These are phyloP conservation scores for Nematopogon swammerdamellus DNA, from an alignment of 2,888 invertebrate species.

Conservation along the genomic window DNA sequence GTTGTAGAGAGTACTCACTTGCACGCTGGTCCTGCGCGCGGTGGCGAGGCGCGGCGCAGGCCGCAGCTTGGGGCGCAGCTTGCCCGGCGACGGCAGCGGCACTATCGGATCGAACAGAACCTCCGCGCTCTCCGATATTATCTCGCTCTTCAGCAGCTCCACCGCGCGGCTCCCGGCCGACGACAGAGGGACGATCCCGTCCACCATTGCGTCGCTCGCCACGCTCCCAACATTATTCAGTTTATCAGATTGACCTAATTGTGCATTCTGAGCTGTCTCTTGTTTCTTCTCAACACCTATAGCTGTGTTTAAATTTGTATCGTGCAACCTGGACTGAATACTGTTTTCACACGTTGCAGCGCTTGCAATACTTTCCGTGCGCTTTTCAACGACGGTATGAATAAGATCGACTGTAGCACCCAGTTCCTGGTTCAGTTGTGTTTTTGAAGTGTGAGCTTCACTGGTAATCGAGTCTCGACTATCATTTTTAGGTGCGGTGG, in stretches of 20 bases:
- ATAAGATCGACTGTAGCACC: too few species aligned
- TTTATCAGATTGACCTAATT: constrained; percentile 32
- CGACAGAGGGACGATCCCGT: constrained; percentile 41
- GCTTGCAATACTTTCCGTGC: constrained; percentile 17
- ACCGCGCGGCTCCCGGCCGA: constrained; percentile 21
- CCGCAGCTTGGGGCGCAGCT: constrained; percentile 64
- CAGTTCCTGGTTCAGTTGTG: too few species aligned
- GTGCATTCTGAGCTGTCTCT: constrained; percentile 4
- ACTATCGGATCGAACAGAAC: constrained; percentile 48
- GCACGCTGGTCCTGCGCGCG: constrained; percentile 63
- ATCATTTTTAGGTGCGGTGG: too few species aligned
- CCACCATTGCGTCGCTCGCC: constrained; percentile 29
- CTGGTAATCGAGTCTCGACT: too few species aligned
- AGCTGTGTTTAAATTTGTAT: constrained; percentile 14
- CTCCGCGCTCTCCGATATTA: constrained; percentile 44
- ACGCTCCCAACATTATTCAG: constrained; percentile 17
- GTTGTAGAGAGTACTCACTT: constrained; percentile 26
- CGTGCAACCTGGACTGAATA: constrained; percentile 10
- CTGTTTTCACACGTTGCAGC: constrained; percentile 19
- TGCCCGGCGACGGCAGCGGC: constrained; percentile 55
- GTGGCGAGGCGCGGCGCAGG: constrained; percentile 65
- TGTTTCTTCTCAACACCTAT: constrained; percentile 12
- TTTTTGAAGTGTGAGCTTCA: too few species aligned
- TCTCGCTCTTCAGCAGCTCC: constrained; percentile 36
- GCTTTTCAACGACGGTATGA: constrained; percentile 6